Conservation (phyloP, 1,140 invertebrate genomes). For the Anastatus disparis region DNA sequence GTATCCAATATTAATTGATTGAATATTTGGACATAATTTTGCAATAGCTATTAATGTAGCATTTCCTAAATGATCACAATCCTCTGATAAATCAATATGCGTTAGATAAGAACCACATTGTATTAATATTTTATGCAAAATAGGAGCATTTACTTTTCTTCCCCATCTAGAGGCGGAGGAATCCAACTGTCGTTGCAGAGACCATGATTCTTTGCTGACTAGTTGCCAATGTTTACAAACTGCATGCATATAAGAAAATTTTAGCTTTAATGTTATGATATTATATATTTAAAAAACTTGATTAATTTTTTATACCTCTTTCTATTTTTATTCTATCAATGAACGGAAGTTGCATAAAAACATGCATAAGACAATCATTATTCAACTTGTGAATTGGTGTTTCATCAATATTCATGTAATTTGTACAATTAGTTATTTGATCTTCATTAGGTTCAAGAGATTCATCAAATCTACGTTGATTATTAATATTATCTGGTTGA, state of each 20-base stretch:
- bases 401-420: no score
- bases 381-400: slow-evolving; percentile 42
- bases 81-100: slow-evolving; percentile 45
- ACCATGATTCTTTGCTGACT: slow-evolving; percentile 55
- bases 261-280: no score
- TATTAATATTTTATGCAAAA: slow-evolving; percentile 53
- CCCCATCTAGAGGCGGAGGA: slow-evolving; percentile 46
- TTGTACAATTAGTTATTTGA: no score
- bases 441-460: no score
- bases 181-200: slow-evolving; percentile 47
- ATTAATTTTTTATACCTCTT: slow-evolving; percentile 50
- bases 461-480: no score
- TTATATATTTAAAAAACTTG: no score
- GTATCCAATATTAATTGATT: no score
- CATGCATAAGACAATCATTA: no score
- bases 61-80: no score
- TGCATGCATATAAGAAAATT: slow-evolving; percentile 45
- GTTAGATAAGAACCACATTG: no score
- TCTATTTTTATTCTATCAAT: slow-evolving; percentile 55
- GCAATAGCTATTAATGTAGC: no score
- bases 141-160: slow-evolving; percentile 45
- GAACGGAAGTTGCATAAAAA: slow-evolving; percentile 58
- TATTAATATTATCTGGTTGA: slow-evolving; percentile 57
- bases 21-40: no score
- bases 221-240: slow-evolving; percentile 57